Evolutionary conservation across 2,113 vertebrate genomes (phyloP), one percentile per base, ranked within the genome.

Genomic region (Copsychus sechellarum): DNA sequence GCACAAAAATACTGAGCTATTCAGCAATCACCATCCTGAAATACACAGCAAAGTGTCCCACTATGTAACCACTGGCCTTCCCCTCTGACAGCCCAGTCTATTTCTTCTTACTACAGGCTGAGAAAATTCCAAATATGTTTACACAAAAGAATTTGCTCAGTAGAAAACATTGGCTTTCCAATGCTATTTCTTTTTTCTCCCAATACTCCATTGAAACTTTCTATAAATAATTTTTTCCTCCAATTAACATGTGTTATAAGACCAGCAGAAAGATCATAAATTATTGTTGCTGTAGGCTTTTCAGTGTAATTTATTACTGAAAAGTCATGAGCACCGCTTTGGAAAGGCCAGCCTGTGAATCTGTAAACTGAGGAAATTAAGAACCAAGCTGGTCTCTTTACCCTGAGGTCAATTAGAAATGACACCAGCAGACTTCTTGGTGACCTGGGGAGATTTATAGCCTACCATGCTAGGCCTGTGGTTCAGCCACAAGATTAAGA

Each of bases 361-460:
- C 87, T 95, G 82, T 90, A 96, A 97, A 94, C 82, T 33, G 25
- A 60, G 82, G 92, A 93, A 97, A 97, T 95, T 73, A 92, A 77
- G 91, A 93, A 92, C 82, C 94, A 94, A 96, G 84, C 80, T 36
- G 84, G 87, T 94, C 88, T 94, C 70, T 90, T 83, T 93, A 94
- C 94, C 93, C 92, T 19, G 88, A 94, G 90, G 94, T 94, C 95
- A 96, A 96, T 97, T 97, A 93, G 89, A 93, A 94, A 90, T 93
- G 94, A 97, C 96, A 96, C 96, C 77, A 86, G 79, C 86, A 97
- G 96, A 93, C 93, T 96, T 89, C 61, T 90, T 1, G 5, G 82
- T 96, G 95, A 97, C 94, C 96, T 94, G 66, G 33, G 73, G 82
- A 97, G 95, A 97, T 97, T 97, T 97, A 97, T 96, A 88, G 94